Evolutionary conservation across 2,113 vertebrate species (phyloP), one percentile per base, ranked within the genome.

Genomic region (Sinocyclocheilus anophthalmus): DNA sequence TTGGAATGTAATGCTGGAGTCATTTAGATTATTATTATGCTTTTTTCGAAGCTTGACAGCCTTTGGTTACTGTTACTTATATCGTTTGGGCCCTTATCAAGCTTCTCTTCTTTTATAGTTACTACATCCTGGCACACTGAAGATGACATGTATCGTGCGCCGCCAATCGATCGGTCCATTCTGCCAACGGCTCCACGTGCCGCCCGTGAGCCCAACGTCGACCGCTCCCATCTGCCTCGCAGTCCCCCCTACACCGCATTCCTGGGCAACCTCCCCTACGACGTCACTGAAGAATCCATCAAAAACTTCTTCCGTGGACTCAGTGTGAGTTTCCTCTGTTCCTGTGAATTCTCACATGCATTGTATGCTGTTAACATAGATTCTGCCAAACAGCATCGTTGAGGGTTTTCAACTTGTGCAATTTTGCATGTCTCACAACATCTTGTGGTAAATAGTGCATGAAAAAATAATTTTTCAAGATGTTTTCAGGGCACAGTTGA

Each of bases 201-300:
- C 20, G 97, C 97, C 79, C 96, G 97, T 50, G 97, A 97, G 91
- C 97, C 97, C 90, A 96, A 97, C 90, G 91, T 98, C 0, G 96
- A 99, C 94, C 94, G 96, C 87, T 94, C 96, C 84, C 95, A 94
- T 79, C 95, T 99, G 88, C 97, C 97, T 3, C 96, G 95, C 84
- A 96, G 95, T 5, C 97, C 97, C 13, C 97, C 97, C 13, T 99
- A 97, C 93, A 99, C 97, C 0, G 97, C 97, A 87, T 99, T 99
- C 85, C 95, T 98, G 85, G 97, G 97, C 76, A 99, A 99, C 91
- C 93, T 99, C 83, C 97, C 97, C 88, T 99, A 98, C 67, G 97
- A 99, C 86, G 97, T 99, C 87, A 95, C 95, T 0, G 97, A 98
- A 86, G 97, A 99, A 0, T 98, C 96, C 1, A 99, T 99, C 93